Evolutionary conservation across 2,888 invertebrate species (phyloP).

Genomic region (Aphodius granarius): DNA sequence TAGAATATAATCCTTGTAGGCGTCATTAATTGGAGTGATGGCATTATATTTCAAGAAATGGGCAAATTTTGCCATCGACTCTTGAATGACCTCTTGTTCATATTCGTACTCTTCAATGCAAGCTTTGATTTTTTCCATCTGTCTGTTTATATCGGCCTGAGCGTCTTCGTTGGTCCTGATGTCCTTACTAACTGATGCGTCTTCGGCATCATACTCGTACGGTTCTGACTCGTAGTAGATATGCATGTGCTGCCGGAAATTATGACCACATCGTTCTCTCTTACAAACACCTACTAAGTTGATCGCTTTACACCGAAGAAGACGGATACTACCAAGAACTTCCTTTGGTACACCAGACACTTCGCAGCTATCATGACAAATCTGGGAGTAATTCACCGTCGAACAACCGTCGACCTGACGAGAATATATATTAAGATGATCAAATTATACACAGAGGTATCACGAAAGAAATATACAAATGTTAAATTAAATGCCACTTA

Average conservation of each 20-base stretch:
- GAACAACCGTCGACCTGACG: conserved; percentile 38
- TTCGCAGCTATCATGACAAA: conserved; percentile 46
- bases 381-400: conserved; percentile 20
- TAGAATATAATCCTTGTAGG: too few species aligned
- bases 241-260: conserved; percentile 46
- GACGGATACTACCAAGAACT: conserved; percentile 42
- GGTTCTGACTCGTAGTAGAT: conserved; percentile 46
- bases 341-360: conserved; percentile 43
- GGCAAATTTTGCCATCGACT: conserved; percentile 45
- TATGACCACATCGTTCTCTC: conserved; percentile 36
- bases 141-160: conserved; percentile 7
- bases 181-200: conserved; percentile 27
- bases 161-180: conserved; percentile 3
- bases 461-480: too few species aligned
- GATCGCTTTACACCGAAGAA: conserved; percentile 45
- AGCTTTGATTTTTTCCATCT: neutral
- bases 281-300: too few species aligned
- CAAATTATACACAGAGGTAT: too few species aligned
- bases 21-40: conserved; percentile 45
- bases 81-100: conserved; percentile 34
- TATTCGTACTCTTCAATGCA: neutral
- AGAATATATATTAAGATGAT: too few species aligned
- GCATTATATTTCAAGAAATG: conserved; percentile 47
- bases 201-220: conserved; percentile 37
- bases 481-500: too few species aligned